Evolutionary conservation across 1,140 invertebrate genomes (phyloP), one percentile per base, ranked within the genome.

Genomic region (Homarus americanus): DNA sequence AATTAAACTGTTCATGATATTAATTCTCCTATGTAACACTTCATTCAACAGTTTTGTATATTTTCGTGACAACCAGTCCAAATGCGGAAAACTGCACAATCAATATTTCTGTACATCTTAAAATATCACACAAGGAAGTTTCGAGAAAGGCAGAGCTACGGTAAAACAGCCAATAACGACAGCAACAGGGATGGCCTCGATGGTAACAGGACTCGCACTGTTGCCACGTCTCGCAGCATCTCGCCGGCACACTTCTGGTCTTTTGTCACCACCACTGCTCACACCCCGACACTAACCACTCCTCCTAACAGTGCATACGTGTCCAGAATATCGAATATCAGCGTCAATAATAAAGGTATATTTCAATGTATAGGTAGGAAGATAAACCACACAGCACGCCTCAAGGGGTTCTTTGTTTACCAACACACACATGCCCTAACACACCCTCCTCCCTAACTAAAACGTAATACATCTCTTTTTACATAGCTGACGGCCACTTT

Each of bases 341-440:
- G n/a, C n/a, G n/a, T n/a, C n/a, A n/a, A n/a, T n/a, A n/a, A n/a
- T n/a, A 15, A 49, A 49, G 15, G 44, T 49, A 49, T 49, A 49
- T 10, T 49, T 49, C 15, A 49, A n/a, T n/a, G n/a, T n/a, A n/a
- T n/a, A n/a, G n/a, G n/a, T n/a, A n/a, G n/a, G n/a, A n/a, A n/a
- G n/a, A n/a, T n/a, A n/a, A 63, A 63, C 12, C 58, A 63, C 12
- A 4, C 12, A 63, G 58, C 15, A 20, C n/a, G 20, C 58, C 78
- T 17, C 78, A 32, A 24, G n/a, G 40, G 41, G 24, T 80, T 80
- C 78, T 80, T 80, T 80, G 78, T 84, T 84, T 84, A 15, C 82
- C 36, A 84, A 84, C 63, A 69, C 32, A 83, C 82, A 83, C 12
- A 63, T 34, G 40, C 66, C 72, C 66, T 32, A 41, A 78, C 78